These are phyloP conservation scores for Oligia fasciuncula DNA, from an alignment of 2,888 invertebrate genomes.

Conservation along the genomic window DNA sequence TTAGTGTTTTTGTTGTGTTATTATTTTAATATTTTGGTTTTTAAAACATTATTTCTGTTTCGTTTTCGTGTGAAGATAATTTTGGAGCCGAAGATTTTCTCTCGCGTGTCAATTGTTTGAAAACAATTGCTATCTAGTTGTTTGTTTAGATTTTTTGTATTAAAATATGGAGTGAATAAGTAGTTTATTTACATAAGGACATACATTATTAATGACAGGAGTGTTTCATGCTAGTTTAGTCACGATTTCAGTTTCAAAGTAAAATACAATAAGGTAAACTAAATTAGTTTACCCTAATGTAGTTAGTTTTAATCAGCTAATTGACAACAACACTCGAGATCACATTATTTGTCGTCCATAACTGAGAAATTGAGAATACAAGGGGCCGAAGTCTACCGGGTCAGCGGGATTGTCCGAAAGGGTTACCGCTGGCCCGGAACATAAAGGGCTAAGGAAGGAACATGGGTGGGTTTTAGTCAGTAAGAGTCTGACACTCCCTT, in stretches of 20 bases:
- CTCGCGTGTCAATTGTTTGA: background rate
- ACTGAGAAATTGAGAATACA: too few relatives aligned
- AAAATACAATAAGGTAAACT: background rate
- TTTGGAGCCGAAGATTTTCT: background rate
- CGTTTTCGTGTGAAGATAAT: background rate
- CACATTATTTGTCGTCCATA: too few relatives aligned
- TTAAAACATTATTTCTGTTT: background rate
- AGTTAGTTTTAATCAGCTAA: background rate
- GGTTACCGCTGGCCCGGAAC: too few relatives aligned
- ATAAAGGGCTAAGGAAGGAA: too few relatives aligned
- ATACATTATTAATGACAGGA: background rate
- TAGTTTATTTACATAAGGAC: background rate
- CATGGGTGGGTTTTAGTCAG: too few relatives aligned
- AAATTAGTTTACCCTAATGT: background rate
- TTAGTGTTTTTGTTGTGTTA: background rate
- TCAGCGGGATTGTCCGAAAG: too few relatives aligned
- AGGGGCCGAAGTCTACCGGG: too few relatives aligned
- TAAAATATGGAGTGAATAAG: background rate
- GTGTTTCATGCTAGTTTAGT: background rate
- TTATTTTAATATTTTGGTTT: background rate
- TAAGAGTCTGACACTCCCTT: too few relatives aligned
- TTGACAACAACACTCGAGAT: background rate
- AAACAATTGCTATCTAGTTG: background rate
- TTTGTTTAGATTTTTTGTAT: background rate
- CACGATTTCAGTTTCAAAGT: background rate